Evolutionary conservation across 2,888 invertebrate species (phyloP), one percentile per base, ranked within the genome.

Genomic region (Furcula furcula): DNA sequence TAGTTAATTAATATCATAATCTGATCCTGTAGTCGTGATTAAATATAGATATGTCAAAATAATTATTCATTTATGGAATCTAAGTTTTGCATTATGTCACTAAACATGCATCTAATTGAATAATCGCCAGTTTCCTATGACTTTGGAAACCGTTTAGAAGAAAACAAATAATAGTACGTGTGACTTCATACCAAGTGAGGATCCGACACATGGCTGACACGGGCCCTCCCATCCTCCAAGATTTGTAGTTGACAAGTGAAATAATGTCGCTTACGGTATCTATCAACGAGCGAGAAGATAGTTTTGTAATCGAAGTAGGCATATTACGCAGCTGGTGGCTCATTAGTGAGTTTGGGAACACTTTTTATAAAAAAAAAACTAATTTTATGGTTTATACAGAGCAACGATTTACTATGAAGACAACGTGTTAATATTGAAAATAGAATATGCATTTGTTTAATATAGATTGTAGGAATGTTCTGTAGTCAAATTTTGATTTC

Each of bases 241-340:
- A 87, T 87, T 87, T 87, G 85, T 87, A 61, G 86, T 71, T 79
- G 87, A 78, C 79, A 74, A 72, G 65, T 73, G 69, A 70, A 76
- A 77, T 82, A 78, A 74, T 62, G 64, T 54, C 63, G 65, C 65
- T 69, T 64, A 71, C 57, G 49, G 54, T 52, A 36, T 67, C 59
- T 56, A 61, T 64, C 54, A 44, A 33, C 40, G 47, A 55, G 50
- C 46, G 40, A 41, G 54, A 57, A 60, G 49, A 47, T 51, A 54
- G 55, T 48, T 58, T 47, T 40, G 44, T 49, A 52, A 34, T 21
- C 0, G 35, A 34, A 57, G 40, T 13, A 22, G 50, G 44, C 31
- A 55, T 11, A 28, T 28, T 26, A 1, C 6, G 13, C 26, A 26
- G 14, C 13, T 26, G 26, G 14, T 14, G 14, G 7, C 9, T 14